phyloP scores from a whole-genome alignment of 2,888 invertebrate species.

The Buathra laborator region DNA sequence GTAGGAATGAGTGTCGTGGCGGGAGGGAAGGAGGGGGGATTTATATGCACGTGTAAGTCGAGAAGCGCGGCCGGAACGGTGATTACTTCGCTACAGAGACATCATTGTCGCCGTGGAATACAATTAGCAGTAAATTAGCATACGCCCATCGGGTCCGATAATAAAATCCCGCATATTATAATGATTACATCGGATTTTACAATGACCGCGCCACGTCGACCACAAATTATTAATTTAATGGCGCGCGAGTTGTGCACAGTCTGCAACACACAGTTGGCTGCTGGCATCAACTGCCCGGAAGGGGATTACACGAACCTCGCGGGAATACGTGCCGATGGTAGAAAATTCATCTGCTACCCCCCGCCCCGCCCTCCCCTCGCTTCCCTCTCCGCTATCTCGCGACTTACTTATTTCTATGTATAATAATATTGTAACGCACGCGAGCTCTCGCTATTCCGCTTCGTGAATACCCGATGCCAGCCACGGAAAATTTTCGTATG shows the following conservation, averaged over 20 bases:
- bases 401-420: not conserved
- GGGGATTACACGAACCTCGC: constrained; percentile 63
- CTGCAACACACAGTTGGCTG: constrained; percentile 21
- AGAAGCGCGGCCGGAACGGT: constrained; percentile 57
- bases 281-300: constrained; percentile 52
- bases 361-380: not conserved
- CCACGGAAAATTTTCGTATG: too few species aligned
- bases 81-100: constrained; percentile 76
- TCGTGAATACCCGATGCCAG: too few species aligned
- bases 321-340: constrained; percentile 49
- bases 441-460: not conserved
- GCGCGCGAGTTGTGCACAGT: constrained; percentile 63
- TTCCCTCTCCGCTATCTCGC: constrained; percentile 2
- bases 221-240: constrained; percentile 85
- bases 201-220: constrained; percentile 82
- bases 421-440: constrained; percentile 1
- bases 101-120: constrained; percentile 84
- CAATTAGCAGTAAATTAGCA: constrained; percentile 86
- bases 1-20: too few species aligned
- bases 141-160: constrained; percentile 80
- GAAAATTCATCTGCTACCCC: constrained; percentile 30
- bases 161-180: constrained; percentile 84
- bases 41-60: constrained; percentile 46
- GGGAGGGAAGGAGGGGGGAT: not conserved
- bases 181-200: constrained; percentile 84